Base-by-base conservation (phyloP, 2,113 vertebrate genomes). In the Mesitornis unicolor region DNA sequence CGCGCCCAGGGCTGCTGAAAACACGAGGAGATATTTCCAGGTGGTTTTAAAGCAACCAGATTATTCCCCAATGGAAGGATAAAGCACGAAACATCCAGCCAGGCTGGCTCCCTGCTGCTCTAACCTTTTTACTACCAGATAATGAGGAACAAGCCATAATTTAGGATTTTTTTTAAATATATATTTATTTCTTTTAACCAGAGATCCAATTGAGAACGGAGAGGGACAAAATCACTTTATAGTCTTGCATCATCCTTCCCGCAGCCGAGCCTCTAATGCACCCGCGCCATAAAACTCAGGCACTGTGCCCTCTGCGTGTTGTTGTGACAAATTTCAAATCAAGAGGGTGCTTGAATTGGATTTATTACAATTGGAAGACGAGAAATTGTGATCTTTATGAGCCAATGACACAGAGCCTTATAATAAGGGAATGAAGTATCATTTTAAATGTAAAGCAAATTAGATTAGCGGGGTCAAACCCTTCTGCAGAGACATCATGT, bases 401-500 rank as follows among this genome's bases (percentile, higher is more conserved):
- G 97, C 95, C 96, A 96, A 95, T 40, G 91, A 97, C 97, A 96
- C 75, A 53, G 90, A 95, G 90, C 89, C 97, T 98, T 97, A 94
- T 95, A 97, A 98, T 93, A 97, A 93, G 96, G 95, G 97, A 98
- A 97, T 97, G 95, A 98, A 98, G 95, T 97, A 97, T 98, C 97
- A 91, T 98, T 98, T 98, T 95, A 97, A 98, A 98, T 96, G 95
- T 97, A 98, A 98, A 98, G 97, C 97, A 98, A 98, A 98, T 98
- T 98, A 97, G 97, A 97, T 98, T 96, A 97, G 59, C 11, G 69
- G 94, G 97, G 98, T 98, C 98, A 98, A 97, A 97, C 95, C 96
- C 95, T 97, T 96, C 97, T 63, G 75, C 74, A 78, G 92, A 97
- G 93, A 95, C 83, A 94, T 67, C 90, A 10, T 71, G 92, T 90